phyloP scores from a whole-genome alignment of 2,888 invertebrate species.

The Sphinx pinastri region DNA sequence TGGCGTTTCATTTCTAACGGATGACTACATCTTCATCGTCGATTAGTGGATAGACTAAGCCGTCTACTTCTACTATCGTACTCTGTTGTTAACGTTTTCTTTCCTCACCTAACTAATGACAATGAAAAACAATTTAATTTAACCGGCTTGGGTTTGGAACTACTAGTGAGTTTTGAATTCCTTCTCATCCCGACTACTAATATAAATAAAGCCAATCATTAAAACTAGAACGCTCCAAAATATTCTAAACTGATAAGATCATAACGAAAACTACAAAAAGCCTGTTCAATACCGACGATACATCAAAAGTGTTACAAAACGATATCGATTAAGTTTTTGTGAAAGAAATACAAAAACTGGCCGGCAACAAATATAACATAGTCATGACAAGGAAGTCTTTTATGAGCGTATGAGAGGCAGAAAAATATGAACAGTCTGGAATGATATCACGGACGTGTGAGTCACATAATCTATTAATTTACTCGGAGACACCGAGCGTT shows the following conservation, averaged over 20 bases:
- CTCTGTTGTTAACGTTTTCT: too few species aligned
- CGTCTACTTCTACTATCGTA: too few species aligned
- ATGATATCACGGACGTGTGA: slow-evolving; percentile 65
- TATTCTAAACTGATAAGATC: background rate
- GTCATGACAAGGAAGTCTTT: slow-evolving; percentile 17
- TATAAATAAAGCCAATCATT: too few species aligned
- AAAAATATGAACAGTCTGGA: slow-evolving; percentile 40
- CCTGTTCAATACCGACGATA: background rate
- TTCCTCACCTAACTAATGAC: too few species aligned
- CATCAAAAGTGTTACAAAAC: background rate
- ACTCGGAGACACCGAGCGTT: slow-evolving; percentile 46
- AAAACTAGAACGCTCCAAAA: background rate
- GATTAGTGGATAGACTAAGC: too few species aligned
- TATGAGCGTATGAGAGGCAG: slow-evolving; percentile 21
- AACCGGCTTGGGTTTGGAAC: too few species aligned
- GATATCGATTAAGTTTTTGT: background rate
- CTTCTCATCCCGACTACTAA: too few species aligned
- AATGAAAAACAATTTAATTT: too few species aligned
- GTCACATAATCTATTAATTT: slow-evolving; percentile 65
- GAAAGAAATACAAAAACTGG: background rate
- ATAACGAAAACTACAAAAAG: background rate
- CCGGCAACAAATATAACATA: slow-evolving; percentile 15
- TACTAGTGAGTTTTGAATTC: too few species aligned
- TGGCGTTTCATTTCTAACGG: too few species aligned
- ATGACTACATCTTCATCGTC: too few species aligned